These are phyloP conservation scores for Acanthopleura granulata DNA, from an alignment of 2,888 invertebrate genomes.

Conservation along the genomic window DNA sequence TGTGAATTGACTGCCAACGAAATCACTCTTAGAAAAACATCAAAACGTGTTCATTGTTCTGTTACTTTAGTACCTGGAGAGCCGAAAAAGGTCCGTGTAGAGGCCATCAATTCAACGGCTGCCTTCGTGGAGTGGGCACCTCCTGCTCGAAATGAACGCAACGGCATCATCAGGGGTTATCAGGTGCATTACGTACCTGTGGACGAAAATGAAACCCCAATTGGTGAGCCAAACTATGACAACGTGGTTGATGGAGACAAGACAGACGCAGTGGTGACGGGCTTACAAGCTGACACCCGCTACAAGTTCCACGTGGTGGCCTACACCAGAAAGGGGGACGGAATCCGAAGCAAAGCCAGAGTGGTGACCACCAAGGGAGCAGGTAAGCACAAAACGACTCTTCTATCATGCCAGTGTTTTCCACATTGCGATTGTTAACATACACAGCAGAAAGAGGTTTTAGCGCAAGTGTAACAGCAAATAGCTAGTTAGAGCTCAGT, in stretches of 20 bases:
- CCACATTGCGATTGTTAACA: no score
- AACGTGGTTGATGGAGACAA: constrained; percentile 86
- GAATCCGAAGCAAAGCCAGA: constrained; percentile 88
- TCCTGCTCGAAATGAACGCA: constrained; percentile 89
- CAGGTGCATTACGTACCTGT: constrained; percentile 77
- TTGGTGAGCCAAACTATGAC: constrained; percentile 46
- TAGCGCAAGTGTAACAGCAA: no score
- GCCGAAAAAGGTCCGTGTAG: constrained; percentile 91
- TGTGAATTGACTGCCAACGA: no score
- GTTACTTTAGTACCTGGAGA: constrained; percentile 90
- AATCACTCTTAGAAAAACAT: no score
- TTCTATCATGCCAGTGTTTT: no score
- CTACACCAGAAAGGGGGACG: constrained; percentile 96
- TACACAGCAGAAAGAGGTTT: no score
- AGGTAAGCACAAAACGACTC: constrained; percentile 50
- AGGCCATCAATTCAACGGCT: constrained; percentile 94
- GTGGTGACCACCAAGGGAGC: constrained; percentile 80
- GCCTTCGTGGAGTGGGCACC: constrained; percentile 95
- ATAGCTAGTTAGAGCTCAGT: no score
- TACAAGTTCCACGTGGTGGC: constrained; percentile 93
- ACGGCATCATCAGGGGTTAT: constrained; percentile 96
- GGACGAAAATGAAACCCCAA: constrained; percentile 46
- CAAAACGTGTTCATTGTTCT: not conserved
- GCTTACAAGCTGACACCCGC: constrained; percentile 93
- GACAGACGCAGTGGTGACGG: constrained; percentile 84